Conservation (phyloP, 2,113 vertebrate genomes). For the Hydrolagus affinis region DNA sequence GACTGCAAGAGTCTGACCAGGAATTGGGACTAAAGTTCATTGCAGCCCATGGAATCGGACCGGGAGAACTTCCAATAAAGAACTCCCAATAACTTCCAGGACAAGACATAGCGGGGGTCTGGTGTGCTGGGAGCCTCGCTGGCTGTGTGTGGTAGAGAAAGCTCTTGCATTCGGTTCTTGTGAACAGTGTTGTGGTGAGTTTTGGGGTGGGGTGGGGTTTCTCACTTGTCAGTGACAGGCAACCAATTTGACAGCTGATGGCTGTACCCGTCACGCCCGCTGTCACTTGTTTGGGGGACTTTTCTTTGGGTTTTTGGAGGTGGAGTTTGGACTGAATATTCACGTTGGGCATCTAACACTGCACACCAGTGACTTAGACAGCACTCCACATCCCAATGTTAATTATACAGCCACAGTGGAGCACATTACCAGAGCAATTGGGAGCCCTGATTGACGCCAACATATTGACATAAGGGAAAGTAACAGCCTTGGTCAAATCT, state of each 20-base stretch:
- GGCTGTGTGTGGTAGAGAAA: not conserved
- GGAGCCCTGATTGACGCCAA: slow-evolving; percentile 49
- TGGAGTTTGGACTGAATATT: not conserved
- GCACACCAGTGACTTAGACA: not conserved
- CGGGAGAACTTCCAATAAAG: not conserved
- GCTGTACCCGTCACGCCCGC: too few relatives aligned
- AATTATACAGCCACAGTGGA: slow-evolving; percentile 46
- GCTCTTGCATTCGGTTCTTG: not conserved
- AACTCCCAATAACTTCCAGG: too few relatives aligned
- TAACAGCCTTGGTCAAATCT: not conserved
- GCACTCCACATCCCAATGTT: not conserved
- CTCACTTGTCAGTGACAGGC: not conserved
- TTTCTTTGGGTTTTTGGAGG: not conserved
- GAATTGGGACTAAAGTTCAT: not conserved
- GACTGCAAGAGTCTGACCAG: not conserved
- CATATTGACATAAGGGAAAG: slow-evolving; percentile 39
- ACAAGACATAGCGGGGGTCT: too few relatives aligned
- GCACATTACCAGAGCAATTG: slow-evolving; percentile 29
- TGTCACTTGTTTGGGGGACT: not conserved
- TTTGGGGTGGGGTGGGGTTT: not conserved
- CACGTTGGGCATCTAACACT: not conserved
- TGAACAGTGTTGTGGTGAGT: too few relatives aligned
- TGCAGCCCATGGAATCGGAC: not conserved
- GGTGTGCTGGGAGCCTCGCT: too few relatives aligned
- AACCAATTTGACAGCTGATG: too few relatives aligned